These are phyloP conservation scores for Eilema griseolum DNA, from an alignment of 2,888 invertebrate species.

Conservation along the genomic window DNA sequence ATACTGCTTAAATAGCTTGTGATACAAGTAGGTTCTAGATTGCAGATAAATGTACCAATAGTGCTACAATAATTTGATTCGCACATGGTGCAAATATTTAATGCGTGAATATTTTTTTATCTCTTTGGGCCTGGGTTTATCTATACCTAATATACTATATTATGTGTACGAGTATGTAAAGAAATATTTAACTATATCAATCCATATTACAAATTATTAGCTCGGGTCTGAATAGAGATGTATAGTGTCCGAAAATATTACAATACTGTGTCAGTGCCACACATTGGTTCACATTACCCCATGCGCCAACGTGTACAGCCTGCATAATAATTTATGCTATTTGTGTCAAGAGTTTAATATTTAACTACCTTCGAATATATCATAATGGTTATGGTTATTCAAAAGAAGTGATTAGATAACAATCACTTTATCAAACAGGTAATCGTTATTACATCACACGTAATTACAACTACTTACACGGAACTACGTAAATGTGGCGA, in stretches of 20 bases:
- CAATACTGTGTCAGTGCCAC: neutral
- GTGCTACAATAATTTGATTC: too few relatives aligned
- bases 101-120: neutral
- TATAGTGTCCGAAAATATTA: neutral
- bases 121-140: neutral
- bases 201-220: neutral
- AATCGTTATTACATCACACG: neutral
- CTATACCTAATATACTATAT: too few relatives aligned
- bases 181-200: neutral
- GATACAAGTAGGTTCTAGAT: too few relatives aligned
- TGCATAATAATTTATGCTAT: conserved; percentile 3
- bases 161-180: too few relatives aligned
- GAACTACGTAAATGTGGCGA: neutral
- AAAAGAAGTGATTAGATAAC: conserved; percentile 2
- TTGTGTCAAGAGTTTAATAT: conserved; percentile 11
- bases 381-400: neutral
- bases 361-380: neutral
- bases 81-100: too few relatives aligned
- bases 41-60: too few relatives aligned
- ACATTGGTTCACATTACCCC: neutral
- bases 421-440: neutral
- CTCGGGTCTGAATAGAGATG: neutral
- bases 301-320: neutral
- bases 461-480: neutral
- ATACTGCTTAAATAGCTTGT: too few relatives aligned